phyloP scores from a whole-genome alignment of 2,113 vertebrate genomes.

The Anolis sagrei region DNA sequence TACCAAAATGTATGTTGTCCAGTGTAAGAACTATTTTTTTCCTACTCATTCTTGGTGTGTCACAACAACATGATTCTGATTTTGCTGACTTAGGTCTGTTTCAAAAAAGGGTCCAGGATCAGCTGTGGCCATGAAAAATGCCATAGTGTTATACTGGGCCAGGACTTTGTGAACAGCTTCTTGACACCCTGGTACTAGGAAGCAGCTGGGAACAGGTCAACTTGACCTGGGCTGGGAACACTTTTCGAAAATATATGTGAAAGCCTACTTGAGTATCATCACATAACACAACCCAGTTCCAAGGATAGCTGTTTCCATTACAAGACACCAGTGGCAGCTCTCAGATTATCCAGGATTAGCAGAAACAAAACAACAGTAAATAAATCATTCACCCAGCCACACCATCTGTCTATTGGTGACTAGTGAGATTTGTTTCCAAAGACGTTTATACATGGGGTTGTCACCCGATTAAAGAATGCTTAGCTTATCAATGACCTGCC shows the following conservation, averaged over 20 bases:
- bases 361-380: neutral
- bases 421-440: neutral
- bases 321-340: neutral
- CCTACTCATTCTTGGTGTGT: neutral
- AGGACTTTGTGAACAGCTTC: neutral
- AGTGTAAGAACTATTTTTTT: too few relatives aligned
- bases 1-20: too few relatives aligned
- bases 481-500: neutral
- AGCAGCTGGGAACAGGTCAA: slow-evolving; percentile 7
- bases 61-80: neutral
- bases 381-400: neutral
- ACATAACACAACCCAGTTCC: neutral
- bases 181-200: neutral
- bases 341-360: neutral
- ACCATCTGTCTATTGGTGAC: slow-evolving; percentile 1
- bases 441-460: neutral
- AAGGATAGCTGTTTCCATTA: neutral
- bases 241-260: neutral
- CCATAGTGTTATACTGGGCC: neutral
- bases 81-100: neutral
- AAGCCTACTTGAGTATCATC: neutral
- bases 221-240: neutral
- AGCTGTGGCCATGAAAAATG: neutral
- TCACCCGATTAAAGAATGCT: neutral
- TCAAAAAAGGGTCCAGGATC: neutral